phyloP scores from a whole-genome alignment of 2,797 vertebrate species.

The Podarcis lilfordi region DNA sequence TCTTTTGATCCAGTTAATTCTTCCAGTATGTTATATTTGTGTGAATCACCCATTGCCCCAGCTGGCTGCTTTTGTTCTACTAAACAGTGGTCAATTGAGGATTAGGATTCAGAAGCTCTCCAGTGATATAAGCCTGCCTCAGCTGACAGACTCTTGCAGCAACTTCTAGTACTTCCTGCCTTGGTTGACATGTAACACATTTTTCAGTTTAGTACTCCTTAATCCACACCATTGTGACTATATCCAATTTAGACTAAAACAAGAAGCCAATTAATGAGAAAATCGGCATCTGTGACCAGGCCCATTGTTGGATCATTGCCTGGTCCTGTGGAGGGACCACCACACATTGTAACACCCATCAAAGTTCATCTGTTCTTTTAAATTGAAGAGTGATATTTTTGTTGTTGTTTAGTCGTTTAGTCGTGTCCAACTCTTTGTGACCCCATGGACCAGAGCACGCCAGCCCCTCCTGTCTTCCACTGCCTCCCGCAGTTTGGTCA shows the following conservation, averaged over 20 bases:
- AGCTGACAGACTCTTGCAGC: neutral
- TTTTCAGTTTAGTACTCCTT: neutral
- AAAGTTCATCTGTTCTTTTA: neutral
- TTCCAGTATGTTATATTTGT: neutral
- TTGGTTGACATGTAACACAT: neutral
- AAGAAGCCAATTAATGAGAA: neutral
- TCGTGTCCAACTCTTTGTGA: too few relatives aligned
- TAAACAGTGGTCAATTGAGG: neutral
- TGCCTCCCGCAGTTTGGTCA: too few relatives aligned
- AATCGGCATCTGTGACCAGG: neutral
- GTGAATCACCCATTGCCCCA: neutral
- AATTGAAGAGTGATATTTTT: neutral
- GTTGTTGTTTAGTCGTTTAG: too few relatives aligned
- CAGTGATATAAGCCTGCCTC: neutral
- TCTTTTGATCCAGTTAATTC: conserved; percentile 6
- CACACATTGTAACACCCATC: neutral
- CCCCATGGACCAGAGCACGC: too few relatives aligned
- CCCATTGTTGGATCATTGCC: neutral
- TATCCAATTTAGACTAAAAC: neutral
- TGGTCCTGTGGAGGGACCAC: neutral
- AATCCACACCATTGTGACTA: neutral
- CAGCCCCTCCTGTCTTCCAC: too few relatives aligned
- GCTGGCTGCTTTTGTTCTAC: neutral
- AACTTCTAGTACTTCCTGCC: neutral
- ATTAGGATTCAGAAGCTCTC: neutral